Conservation (phyloP, 1,140 invertebrate species). For the Araneus ventricosus region DNA sequence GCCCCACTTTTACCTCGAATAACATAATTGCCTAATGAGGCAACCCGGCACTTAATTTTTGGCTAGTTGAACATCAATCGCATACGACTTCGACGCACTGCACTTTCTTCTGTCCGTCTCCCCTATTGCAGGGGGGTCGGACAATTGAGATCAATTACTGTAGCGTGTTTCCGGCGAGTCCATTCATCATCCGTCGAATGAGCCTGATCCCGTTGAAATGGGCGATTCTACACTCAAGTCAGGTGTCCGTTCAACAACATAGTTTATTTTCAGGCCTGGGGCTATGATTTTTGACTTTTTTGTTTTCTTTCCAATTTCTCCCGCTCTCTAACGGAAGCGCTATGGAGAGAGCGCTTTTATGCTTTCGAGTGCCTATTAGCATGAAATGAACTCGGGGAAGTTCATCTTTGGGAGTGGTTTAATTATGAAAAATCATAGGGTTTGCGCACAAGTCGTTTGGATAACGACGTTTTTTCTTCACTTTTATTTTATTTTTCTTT, state of each 20-base stretch:
- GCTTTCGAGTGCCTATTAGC: slow-evolving; percentile 11
- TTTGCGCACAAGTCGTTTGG: slow-evolving; percentile 12
- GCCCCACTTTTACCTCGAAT: slow-evolving; percentile 3
- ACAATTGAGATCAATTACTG: slow-evolving; percentile 71
- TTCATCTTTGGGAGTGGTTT: slow-evolving; percentile 59
- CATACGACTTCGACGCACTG: background rate
- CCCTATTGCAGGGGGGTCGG: background rate
- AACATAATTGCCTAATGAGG: slow-evolving; percentile 62
- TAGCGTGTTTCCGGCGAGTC: slow-evolving; percentile 61
- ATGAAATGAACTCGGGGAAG: background rate
- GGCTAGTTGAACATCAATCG: background rate
- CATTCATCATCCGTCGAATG: slow-evolving; percentile 63
- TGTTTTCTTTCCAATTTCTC: background rate
- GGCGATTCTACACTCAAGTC: slow-evolving; percentile 64
- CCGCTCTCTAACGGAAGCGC: slow-evolving; percentile 23
- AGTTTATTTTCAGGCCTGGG: slow-evolving; percentile 9
- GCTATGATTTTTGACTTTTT: background rate
- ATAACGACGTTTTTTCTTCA: background rate
- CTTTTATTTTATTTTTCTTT: background rate
- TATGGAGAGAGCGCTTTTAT: background rate
- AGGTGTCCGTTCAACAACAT: slow-evolving; percentile 61
- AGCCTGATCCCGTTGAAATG: slow-evolving; percentile 69
- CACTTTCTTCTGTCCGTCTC: background rate
- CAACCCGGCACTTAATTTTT: slow-evolving; percentile 41
- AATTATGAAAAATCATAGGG: slow-evolving; percentile 65